Evolutionary conservation across 1,140 invertebrate species (phyloP).

Genomic region (Pteromalus puparum): DNA sequence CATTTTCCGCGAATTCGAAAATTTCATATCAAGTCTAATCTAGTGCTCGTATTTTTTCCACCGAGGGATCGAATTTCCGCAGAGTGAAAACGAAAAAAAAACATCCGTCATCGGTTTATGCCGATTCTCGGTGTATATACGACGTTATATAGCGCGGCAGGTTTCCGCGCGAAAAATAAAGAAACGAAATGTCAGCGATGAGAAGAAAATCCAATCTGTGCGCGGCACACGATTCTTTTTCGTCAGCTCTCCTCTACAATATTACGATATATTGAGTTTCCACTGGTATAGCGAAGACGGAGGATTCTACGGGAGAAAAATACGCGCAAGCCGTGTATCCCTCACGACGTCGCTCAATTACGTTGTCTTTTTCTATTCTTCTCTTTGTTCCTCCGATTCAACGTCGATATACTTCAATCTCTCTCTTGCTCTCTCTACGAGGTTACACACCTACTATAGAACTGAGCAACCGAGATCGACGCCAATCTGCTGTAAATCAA

Average conservation of each 20-base stretch:
- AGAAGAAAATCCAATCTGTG: neutral
- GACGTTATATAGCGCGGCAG: too few species aligned
- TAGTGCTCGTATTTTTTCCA: neutral
- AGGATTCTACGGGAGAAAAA: neutral
- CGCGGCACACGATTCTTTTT: neutral
- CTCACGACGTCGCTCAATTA: neutral
- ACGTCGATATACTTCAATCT: neutral
- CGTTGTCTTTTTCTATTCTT: neutral
- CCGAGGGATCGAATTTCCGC: too few species aligned
- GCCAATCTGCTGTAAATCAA: neutral
- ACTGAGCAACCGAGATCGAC: neutral
- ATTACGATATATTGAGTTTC: constrained; percentile 4
- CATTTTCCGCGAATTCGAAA: neutral
- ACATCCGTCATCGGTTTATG: too few species aligned
- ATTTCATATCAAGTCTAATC: neutral
- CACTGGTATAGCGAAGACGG: too few species aligned
- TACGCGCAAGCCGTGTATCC: neutral
- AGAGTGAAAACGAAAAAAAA: too few species aligned
- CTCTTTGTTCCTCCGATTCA: neutral
- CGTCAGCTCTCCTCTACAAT: neutral
- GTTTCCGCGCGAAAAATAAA: neutral
- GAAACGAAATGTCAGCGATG: neutral
- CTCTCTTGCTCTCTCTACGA: neutral
- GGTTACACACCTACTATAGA: neutral
- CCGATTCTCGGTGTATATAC: too few species aligned